A percentile compares a stretch with the other conserved stretches of the same genome.
phyloP scores from a whole-genome alignment of 2,113 vertebrate genomes.

The Anolis sagrei region DNA sequence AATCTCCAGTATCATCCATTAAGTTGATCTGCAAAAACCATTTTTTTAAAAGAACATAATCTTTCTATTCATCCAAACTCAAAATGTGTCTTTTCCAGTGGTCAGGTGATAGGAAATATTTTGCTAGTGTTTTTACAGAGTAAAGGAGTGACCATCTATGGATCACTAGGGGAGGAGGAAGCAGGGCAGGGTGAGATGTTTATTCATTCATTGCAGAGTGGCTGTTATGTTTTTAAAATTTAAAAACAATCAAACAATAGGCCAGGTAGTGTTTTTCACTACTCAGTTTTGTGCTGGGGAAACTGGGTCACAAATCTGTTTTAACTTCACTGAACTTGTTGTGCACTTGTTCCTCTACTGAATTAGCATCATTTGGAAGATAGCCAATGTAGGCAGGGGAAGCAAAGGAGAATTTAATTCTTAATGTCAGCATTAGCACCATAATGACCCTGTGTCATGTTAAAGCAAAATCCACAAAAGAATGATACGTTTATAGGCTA shows the following conservation, averaged over 20 bases:
- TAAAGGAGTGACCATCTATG: slow-evolving; percentile 59
- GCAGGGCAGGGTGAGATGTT: neutral
- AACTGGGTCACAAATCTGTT: neutral
- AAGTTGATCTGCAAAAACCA: neutral
- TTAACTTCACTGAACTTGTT: neutral
- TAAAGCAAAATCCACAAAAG: no score
- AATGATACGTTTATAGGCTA: no score
- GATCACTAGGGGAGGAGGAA: slow-evolving; percentile 16
- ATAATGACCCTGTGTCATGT: neutral
- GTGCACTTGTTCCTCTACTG: neutral
- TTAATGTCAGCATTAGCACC: neutral
- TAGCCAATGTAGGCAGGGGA: no score
- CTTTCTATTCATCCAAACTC: slow-evolving; percentile 55
- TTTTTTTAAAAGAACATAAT: slow-evolving; percentile 61
- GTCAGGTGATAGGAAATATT: slow-evolving; percentile 30
- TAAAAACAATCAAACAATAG: neutral
- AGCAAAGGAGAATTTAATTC: neutral
- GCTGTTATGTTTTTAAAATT: neutral
- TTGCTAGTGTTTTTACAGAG: slow-evolving; percentile 66
- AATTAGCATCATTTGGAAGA: neutral
- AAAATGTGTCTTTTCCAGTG: slow-evolving; percentile 6
- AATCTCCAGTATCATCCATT: slow-evolving; percentile 9
- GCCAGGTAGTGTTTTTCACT: neutral
- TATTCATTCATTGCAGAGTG: neutral
- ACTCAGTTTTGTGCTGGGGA: neutral